Conservation (phyloP, 2,888 invertebrate species). For the Cenopis cana region DNA sequence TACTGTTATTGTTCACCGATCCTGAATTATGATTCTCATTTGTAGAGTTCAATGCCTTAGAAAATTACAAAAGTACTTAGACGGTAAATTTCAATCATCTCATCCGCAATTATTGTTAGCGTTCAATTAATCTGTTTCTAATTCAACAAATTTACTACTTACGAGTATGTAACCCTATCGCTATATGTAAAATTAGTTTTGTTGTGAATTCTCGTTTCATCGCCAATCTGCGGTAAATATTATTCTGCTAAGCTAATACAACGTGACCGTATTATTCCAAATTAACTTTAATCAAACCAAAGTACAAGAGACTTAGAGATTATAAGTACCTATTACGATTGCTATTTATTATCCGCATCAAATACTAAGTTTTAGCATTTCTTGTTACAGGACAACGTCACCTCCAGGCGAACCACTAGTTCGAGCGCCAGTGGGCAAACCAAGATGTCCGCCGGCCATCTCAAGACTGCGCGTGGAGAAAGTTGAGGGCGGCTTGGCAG, state of each 20-base stretch:
- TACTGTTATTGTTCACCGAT: constrained; percentile 17
- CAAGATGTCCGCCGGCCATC: constrained; percentile 88
- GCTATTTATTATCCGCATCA: neutral
- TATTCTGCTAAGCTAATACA: neutral
- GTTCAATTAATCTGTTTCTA: neutral
- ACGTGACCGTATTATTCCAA: constrained; percentile 4
- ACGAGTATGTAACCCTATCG: no score
- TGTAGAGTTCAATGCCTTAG: constrained; percentile 23
- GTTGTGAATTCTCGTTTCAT: constrained; percentile 1
- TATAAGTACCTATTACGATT: no score
- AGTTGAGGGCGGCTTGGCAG: constrained; percentile 90
- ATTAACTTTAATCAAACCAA: neutral
- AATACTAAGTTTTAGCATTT: constrained; percentile 34
- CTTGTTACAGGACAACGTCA: constrained; percentile 74
- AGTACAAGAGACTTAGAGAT: neutral
- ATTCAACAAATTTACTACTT: neutral
- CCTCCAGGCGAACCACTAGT: constrained; percentile 86
- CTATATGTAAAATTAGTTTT: constrained; percentile 11
- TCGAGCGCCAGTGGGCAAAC: constrained; percentile 81
- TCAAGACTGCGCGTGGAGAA: constrained; percentile 90
- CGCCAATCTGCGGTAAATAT: no score
- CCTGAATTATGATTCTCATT: constrained; percentile 15
- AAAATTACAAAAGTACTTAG: neutral
- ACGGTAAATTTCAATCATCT: neutral
- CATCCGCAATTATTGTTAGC: neutral